Conservation (phyloP, 2,113 vertebrate genomes). For the Corythoichthys haematopterus region DNA sequence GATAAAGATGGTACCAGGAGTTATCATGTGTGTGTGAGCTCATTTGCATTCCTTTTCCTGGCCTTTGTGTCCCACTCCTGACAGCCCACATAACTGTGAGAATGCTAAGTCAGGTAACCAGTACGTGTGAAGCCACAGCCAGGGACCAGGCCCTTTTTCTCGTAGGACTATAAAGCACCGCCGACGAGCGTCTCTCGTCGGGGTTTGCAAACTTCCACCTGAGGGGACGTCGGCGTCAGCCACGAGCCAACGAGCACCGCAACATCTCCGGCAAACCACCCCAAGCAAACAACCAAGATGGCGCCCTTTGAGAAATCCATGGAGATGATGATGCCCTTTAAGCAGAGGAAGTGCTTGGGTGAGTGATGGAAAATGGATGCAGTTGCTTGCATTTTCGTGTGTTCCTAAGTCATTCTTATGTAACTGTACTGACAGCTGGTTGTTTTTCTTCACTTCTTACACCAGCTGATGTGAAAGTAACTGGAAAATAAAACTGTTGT, state of each 20-base stretch:
- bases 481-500: neutral
- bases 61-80: constrained; percentile 2
- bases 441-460: neutral
- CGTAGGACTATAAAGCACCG: constrained; percentile 54
- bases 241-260: constrained; percentile 29
- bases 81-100: constrained; percentile 50
- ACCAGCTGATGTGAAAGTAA: too few relatives aligned
- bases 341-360: constrained; percentile 78
- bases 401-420: neutral
- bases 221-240: constrained; percentile 66
- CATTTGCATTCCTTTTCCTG: neutral
- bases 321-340: constrained; percentile 74
- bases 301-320: constrained; percentile 74
- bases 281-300: constrained; percentile 52
- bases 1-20: neutral
- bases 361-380: constrained; percentile 5
- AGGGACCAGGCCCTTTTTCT: constrained; percentile 23
- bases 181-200: neutral
- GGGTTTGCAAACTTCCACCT: constrained; percentile 60
- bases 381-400: neutral
- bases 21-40: constrained; percentile 28
- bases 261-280: constrained; percentile 26
- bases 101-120: constrained; percentile 43
- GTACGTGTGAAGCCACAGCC: constrained; percentile 50
- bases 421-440: too few relatives aligned